phyloP scores from a whole-genome alignment of 2,113 vertebrate species.

The Calyptommatus sinebrachiatus region DNA sequence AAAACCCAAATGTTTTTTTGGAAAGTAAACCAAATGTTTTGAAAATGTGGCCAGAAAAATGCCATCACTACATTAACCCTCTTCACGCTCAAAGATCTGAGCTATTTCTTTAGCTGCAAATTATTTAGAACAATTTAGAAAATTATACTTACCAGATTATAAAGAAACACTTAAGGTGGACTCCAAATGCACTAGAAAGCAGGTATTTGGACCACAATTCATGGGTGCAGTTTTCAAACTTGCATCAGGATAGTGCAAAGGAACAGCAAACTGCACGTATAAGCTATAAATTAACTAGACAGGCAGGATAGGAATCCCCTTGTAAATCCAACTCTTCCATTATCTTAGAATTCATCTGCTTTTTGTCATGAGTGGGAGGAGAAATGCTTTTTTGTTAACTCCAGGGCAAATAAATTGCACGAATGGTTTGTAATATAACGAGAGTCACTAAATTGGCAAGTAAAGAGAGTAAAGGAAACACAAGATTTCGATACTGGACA shows the following conservation, averaged over 20 bases:
- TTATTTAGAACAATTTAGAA: background rate
- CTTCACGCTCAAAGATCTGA: background rate
- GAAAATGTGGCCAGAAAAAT: background rate
- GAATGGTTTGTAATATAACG: background rate
- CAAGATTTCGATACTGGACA: background rate
- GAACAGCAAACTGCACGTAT: background rate
- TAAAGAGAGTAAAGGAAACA: background rate
- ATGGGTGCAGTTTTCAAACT: background rate
- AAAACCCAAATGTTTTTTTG: background rate
- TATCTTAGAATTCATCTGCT: constrained; percentile 7
- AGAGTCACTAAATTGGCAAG: background rate
- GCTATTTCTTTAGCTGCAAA: background rate
- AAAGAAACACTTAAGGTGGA: background rate
- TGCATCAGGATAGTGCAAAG: background rate
- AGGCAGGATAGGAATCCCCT: background rate
- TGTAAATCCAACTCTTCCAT: constrained; percentile 23
- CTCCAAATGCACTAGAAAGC: background rate
- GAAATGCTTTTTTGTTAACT: constrained; percentile 10
- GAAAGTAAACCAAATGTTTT: too few species aligned
- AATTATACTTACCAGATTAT: background rate
- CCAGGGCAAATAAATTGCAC: background rate
- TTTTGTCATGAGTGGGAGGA: background rate
- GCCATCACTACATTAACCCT: background rate
- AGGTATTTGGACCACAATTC: background rate
- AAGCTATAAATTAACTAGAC: background rate